Conservation (phyloP, 2,113 vertebrate genomes). For the Colaptes auratus region DNA sequence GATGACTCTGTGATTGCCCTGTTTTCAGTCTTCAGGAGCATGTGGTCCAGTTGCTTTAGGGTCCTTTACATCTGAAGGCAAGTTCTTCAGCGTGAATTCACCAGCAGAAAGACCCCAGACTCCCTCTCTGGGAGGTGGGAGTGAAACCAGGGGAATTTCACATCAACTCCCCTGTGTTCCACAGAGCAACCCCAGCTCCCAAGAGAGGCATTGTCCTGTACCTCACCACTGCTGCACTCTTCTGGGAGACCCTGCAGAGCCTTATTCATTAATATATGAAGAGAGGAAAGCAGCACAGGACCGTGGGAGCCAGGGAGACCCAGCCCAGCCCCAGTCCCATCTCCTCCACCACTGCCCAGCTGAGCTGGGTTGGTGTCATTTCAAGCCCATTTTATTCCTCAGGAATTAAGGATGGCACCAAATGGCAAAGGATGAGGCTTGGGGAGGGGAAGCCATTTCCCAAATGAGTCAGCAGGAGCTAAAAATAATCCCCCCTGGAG, state of each 20-base stretch:
- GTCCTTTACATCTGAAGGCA: background rate
- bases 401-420: background rate
- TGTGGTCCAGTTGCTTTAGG: background rate
- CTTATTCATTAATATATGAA: background rate
- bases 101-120: background rate
- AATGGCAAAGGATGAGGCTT: background rate
- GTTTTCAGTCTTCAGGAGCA: fast-evolving
- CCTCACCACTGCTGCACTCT: fast-evolving
- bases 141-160: background rate
- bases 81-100: fast-evolving
- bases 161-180: fast-evolving
- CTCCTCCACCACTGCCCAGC: background rate
- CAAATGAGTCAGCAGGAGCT: slow-evolving; percentile 33
- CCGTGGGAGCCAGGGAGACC: background rate
- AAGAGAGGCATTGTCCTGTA: fast-evolving
- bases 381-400: background rate
- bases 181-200: background rate
- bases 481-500: background rate
- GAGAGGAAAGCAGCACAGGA: background rate
- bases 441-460: background rate
- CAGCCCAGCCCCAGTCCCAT: fast-evolving
- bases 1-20: background rate
- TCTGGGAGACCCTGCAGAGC: background rate
- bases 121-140: background rate
- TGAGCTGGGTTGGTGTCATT: background rate